Evolutionary conservation across 2,113 vertebrate species (phyloP).

Genomic region (Coryphaenoides rupestris): DNA sequence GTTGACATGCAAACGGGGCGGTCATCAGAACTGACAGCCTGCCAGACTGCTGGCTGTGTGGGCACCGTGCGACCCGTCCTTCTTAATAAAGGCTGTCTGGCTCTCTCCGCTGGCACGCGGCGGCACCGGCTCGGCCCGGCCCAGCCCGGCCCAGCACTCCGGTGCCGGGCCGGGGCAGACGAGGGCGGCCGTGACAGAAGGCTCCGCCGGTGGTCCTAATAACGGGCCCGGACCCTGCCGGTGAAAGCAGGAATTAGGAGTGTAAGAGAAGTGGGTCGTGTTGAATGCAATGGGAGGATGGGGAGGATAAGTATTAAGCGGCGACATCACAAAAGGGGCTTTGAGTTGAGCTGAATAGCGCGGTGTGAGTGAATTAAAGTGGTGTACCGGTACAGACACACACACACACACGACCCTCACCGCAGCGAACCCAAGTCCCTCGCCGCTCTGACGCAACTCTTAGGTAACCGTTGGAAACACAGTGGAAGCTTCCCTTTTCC

Average conservation of each 20-base stretch:
- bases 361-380: too few relatives aligned
- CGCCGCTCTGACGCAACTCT: too few relatives aligned
- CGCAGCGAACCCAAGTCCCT: too few relatives aligned
- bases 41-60: constrained; percentile 62
- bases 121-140: too few relatives aligned
- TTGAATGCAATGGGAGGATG: neutral
- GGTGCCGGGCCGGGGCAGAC: constrained; percentile 42
- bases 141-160: constrained; percentile 48
- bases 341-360: too few relatives aligned
- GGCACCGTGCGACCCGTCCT: constrained; percentile 55
- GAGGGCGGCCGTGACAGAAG: constrained; percentile 30
- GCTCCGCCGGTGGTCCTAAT: constrained; percentile 16
- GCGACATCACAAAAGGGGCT: constrained; percentile 1
- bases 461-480: too few relatives aligned
- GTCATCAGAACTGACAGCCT: constrained; percentile 27
- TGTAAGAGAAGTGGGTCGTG: neutral
- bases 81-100: constrained; percentile 58
- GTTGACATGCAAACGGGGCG: constrained; percentile 22
- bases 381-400: too few relatives aligned
- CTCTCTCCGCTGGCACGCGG: too few relatives aligned
- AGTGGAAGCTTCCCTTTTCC: too few relatives aligned
- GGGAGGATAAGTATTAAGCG: neutral
- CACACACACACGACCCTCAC: too few relatives aligned
- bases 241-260: neutral
- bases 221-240: constrained; percentile 10